Evolutionary conservation across 2,113 vertebrate species (phyloP), one percentile per base, ranked within the genome.

Genomic region (Apodemus speciosus): DNA sequence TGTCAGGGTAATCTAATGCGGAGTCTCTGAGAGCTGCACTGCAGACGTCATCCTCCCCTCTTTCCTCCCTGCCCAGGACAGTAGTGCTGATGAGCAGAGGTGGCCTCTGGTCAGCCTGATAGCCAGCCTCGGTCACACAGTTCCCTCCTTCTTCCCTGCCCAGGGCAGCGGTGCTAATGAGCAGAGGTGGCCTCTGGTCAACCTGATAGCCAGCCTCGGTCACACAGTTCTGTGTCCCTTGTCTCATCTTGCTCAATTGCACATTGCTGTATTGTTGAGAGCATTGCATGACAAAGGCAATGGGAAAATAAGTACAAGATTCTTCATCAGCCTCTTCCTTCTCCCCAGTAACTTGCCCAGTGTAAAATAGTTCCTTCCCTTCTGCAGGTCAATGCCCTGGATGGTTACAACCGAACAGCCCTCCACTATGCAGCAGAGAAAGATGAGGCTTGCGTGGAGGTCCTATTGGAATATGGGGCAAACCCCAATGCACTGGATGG

Each of bases 401-500:
- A 99, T 11, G 99, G 99, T n/a, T 99, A 99, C 95, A 99, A 99
- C 97, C 99, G 99, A 40, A 99, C 99, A 0, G 99, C 99, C 1
- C 98, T 99, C 32, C 99, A 99, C 97, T 99, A 99, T 0, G 99
- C 99, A 0, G 99, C 99, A 0, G 99, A 99, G 81, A 99, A 99
- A 85, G 99, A 99, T 0, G 99, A 99, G 83, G 98, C 98, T 49
- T 99, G 99, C 0, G 99, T 99, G 95, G 99, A 99, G 95, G 98
- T 99, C 71, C 98, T 99, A 1, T 40, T 99, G 97, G 99, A 99
- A 85, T 99, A 99, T 0, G 99, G 99, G 0, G 99, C 99, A 64
- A 98, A 98, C 93, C 99, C 99, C 87, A 98, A 99, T 0, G 99
- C 99, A 0, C 97, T 98, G 95, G 99, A 99, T 0, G 99, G 99